Evolutionary conservation across 2,797 vertebrate species (phyloP).

Genomic region (Hoplostethus mediterraneus): DNA sequence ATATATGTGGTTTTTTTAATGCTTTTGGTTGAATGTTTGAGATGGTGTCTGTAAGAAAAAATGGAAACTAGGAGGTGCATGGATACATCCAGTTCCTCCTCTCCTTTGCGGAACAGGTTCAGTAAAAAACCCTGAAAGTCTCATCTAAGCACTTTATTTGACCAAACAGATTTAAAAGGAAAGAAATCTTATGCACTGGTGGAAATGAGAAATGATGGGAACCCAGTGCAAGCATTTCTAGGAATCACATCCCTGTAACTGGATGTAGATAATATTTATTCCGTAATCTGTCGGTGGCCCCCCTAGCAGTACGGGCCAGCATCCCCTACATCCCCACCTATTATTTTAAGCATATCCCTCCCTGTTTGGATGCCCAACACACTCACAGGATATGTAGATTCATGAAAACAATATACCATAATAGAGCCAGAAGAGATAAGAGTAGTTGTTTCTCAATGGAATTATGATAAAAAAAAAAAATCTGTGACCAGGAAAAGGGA

Average conservation of each 20-base stretch:
- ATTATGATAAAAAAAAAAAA: conserved; percentile 24
- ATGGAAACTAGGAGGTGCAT: conserved; percentile 1
- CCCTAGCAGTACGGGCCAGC: background rate
- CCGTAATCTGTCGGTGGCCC: background rate
- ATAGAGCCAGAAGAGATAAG: conserved; percentile 14
- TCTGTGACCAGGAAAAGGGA: conserved; percentile 42
- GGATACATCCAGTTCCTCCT: conserved; percentile 6
- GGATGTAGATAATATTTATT: conserved; percentile 3
- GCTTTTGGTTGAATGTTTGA: background rate
- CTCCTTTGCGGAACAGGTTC: background rate
- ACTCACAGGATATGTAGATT: conserved; percentile 19
- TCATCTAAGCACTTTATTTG: background rate
- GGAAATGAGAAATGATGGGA: background rate
- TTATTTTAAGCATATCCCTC: conserved; percentile 2
- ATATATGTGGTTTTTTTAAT: background rate
- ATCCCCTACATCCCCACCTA: background rate
- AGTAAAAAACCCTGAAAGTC: background rate
- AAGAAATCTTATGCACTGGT: background rate
- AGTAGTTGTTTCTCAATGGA: conserved; percentile 28
- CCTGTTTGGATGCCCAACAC: background rate
- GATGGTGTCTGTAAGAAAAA: background rate
- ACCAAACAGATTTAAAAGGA: background rate
- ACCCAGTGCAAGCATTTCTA: background rate
- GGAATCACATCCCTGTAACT: background rate
- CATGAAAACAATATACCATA: background rate